These are phyloP conservation scores for Pituophis catenifer DNA, from an alignment of 2,113 vertebrate genomes.

Conservation along the genomic window DNA sequence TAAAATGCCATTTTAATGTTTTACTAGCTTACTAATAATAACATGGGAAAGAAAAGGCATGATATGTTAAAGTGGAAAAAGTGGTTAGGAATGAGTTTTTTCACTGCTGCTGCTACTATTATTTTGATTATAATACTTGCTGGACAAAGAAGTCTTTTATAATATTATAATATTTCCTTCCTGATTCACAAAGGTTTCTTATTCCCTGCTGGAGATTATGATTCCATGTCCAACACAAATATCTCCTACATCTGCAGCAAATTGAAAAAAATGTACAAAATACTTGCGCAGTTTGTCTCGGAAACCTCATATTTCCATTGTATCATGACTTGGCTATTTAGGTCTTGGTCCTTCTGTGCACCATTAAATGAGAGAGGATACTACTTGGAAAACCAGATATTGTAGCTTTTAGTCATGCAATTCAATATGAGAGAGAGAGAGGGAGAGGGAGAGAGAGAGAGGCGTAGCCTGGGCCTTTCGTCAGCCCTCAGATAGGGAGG, in stretches of 20 bases:
- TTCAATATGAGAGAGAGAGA: neutral
- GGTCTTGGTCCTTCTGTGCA: neutral
- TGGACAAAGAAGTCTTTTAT: neutral
- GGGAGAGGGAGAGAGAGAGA: too few species aligned
- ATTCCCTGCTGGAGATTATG: neutral
- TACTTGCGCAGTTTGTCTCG: neutral
- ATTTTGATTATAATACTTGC: neutral
- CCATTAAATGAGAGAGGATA: neutral
- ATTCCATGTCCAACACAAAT: neutral
- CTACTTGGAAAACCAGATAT: neutral
- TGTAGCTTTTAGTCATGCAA: neutral
- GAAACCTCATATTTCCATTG: too few species aligned
- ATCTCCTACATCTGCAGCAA: neutral
- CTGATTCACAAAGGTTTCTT: neutral
- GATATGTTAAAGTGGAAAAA: neutral
- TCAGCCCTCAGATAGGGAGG: too few species aligned
- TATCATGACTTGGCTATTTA: neutral
- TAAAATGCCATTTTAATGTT: neutral
- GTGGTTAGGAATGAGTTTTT: neutral
- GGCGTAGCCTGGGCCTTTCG: too few species aligned
- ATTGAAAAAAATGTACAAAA: neutral
- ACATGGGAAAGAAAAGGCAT: neutral
- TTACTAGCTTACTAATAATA: conserved; percentile 4
- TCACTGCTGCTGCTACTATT: neutral
- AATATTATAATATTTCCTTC: neutral